A percentile compares a stretch with the other conserved stretches of the same genome.
These are phyloP conservation scores for Telmatochromis sp. DNA, from an alignment of 2,113 vertebrate genomes.

Conservation along the genomic window DNA sequence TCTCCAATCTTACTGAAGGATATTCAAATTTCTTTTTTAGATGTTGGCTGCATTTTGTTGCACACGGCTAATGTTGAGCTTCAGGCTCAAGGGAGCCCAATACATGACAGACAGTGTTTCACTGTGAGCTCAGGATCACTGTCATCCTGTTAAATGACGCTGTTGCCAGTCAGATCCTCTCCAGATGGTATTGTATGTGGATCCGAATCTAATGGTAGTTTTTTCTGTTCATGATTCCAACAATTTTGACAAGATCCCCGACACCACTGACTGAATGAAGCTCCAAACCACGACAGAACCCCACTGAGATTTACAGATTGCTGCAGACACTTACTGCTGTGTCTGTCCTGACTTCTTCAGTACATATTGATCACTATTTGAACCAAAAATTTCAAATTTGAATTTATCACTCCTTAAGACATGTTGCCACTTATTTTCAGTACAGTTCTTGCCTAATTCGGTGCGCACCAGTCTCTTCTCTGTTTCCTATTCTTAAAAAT, in stretches of 20 bases:
- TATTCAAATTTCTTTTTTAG: background rate
- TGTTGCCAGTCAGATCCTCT: background rate
- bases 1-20: background rate
- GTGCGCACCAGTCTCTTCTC: rapidly evolving
- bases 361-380: background rate
- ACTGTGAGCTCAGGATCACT: background rate
- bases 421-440: background rate
- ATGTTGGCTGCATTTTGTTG: background rate
- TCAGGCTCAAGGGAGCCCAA: background rate
- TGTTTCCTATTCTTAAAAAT: background rate
- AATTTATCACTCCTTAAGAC: background rate
- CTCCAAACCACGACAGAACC: background rate
- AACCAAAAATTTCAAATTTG: background rate
- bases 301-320: background rate
- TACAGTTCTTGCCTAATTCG: background rate
- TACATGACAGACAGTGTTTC: background rate
- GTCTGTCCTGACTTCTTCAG: background rate
- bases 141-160: background rate
- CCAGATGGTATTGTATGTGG: background rate
- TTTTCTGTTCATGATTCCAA: background rate
- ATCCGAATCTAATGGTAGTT: background rate
- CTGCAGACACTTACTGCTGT: background rate
- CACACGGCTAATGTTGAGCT: background rate
- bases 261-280: background rate
- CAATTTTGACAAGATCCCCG: background rate